Evolutionary conservation across 2,888 invertebrate species (phyloP).

Genomic region (Caenorhabditis japonica): DNA sequence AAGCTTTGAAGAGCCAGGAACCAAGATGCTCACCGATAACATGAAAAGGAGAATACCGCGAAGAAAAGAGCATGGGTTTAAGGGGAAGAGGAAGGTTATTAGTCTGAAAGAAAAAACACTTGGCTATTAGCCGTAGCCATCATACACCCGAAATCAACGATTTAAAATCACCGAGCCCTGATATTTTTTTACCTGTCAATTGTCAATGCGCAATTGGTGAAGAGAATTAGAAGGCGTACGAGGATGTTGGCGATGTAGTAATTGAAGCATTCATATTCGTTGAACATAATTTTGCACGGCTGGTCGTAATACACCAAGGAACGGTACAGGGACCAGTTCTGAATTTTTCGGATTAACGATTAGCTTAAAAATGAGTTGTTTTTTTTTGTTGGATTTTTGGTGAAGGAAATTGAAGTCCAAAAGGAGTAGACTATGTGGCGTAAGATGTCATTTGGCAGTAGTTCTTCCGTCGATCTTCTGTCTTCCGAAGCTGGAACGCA

Average conservation of each 20-base stretch:
- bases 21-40: not conserved
- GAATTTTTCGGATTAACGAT: not conserved
- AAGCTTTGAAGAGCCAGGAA: too few relatives aligned
- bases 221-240: conserved; percentile 9
- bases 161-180: not conserved
- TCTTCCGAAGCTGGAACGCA: too few relatives aligned
- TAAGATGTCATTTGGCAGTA: too few relatives aligned
- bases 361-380: not conserved
- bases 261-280: conserved; percentile 19
- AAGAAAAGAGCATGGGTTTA: not conserved
- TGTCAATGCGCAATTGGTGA: conserved; percentile 19
- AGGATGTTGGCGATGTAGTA: conserved; percentile 23
- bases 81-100: conserved; percentile 1
- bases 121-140: too few relatives aligned
- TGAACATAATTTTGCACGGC: conserved; percentile 30
- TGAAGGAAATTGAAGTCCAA: too few relatives aligned
- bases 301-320: conserved; percentile 13
- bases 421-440: too few relatives aligned
- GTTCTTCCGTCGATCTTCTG: too few relatives aligned
- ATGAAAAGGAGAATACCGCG: conserved; percentile 7
- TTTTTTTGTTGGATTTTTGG: not conserved
- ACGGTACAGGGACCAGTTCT: conserved; percentile 33
- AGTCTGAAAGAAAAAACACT: not conserved
- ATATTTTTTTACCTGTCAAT: conserved; percentile 1
- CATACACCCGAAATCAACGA: too few relatives aligned